A percentile compares a stretch with the other conserved stretches of the same genome.
Conservation (phyloP, 2,797 vertebrate species). For the Erpetoichthys calabaricus region DNA sequence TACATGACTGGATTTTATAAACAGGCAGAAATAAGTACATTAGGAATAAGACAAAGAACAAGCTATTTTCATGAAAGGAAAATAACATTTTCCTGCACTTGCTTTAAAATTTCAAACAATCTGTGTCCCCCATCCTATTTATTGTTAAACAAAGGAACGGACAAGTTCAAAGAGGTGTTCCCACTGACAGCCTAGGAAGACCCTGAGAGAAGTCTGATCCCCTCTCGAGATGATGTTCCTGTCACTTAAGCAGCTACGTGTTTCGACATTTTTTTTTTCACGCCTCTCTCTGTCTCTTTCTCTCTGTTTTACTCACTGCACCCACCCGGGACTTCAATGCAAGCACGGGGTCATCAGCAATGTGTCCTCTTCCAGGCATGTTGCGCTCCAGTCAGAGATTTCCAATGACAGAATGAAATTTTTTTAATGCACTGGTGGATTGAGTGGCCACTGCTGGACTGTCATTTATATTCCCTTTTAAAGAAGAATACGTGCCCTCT, state of each 20-base stretch:
- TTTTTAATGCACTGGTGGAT: conserved; percentile 54
- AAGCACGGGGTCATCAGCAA: conserved; percentile 38
- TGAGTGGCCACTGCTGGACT: conserved; percentile 33
- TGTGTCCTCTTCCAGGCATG: conserved; percentile 44
- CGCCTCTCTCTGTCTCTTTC: neutral
- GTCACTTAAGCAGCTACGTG: conserved; percentile 58
- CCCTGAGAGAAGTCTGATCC: conserved; percentile 31
- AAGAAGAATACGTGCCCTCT: conserved; percentile 19
- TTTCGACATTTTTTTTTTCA: conserved; percentile 41
- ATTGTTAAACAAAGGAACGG: conserved; percentile 34
- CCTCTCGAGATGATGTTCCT: conserved; percentile 55
- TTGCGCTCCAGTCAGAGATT: conserved; percentile 34
- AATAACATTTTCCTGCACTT: neutral
- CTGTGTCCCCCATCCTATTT: conserved; percentile 22
- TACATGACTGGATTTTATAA: too few species aligned
- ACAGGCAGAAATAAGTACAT: too few species aligned
- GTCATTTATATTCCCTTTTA: conserved; percentile 20
- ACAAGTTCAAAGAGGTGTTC: conserved; percentile 33
- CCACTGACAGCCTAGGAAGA: conserved; percentile 50
- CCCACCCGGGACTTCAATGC: conserved; percentile 42
- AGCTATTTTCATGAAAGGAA: conserved; percentile 17
- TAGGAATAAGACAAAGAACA: too few species aligned
- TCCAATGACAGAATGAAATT: conserved; percentile 57
- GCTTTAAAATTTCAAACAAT: neutral
- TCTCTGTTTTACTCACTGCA: conserved; percentile 32